Percentiles rank a stretch among this genome's conserved stretches.
Evolutionary conservation across 37 sponge, comb jelly and placozoan genomes (phyloP).

Genomic region (Beroe ovata): DNA sequence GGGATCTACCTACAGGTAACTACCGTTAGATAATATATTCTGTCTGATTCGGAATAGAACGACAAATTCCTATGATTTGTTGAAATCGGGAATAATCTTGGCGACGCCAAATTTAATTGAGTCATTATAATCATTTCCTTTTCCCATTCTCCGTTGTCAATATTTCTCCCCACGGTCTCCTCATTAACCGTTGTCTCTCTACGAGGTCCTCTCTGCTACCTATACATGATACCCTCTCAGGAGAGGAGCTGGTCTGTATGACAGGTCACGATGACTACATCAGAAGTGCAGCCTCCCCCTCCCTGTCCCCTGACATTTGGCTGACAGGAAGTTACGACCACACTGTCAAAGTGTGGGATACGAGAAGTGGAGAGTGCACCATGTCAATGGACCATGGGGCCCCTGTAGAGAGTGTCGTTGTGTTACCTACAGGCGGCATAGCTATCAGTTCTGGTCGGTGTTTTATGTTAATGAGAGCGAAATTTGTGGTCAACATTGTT

Average conservation of each 20-base stretch:
- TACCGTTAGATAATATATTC: too few species aligned
- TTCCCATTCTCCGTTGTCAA: too few species aligned
- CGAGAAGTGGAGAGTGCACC: slow-evolving; percentile 66
- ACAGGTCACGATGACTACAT: slow-evolving; percentile 65
- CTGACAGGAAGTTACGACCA: slow-evolving; percentile 90
- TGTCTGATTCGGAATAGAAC: too few species aligned
- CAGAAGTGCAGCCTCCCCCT: slow-evolving; percentile 11
- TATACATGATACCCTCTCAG: too few species aligned
- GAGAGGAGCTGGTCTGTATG: slow-evolving; percentile 54
- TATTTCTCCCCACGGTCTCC: too few species aligned
- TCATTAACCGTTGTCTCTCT: too few species aligned
- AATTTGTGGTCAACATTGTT: too few species aligned
- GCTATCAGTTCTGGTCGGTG: slow-evolving; percentile 77
- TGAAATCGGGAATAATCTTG: too few species aligned
- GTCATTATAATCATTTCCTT: too few species aligned
- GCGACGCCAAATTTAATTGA: background rate
- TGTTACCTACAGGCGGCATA: slow-evolving; percentile 82
- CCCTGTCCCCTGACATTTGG: slow-evolving; percentile 43
- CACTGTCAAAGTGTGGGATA: slow-evolving; percentile 88
- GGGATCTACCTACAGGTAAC: slow-evolving; percentile 89
- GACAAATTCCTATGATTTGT: too few species aligned
- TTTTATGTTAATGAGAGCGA: too few species aligned
- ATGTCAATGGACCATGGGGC: slow-evolving; percentile 80
- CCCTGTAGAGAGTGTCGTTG: slow-evolving; percentile 85
- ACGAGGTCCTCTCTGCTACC: too few species aligned